Conservation (phyloP, 2,113 vertebrate species). For the Hippoglossus stenolepis region DNA sequence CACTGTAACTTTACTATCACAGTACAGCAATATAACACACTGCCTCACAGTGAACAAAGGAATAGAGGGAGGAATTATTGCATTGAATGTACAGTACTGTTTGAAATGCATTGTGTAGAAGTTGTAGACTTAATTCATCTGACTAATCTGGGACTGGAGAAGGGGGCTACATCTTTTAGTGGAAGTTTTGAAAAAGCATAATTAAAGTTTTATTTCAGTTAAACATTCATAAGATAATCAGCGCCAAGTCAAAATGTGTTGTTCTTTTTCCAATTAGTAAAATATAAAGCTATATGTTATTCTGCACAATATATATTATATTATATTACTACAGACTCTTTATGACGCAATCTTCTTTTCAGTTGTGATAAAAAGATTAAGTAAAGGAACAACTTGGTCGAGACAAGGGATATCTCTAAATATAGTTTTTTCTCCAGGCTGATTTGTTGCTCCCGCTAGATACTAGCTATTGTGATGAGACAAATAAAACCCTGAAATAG, state of each 20-base stretch:
- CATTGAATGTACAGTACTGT: background rate
- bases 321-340: too few relatives aligned
- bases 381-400: too few relatives aligned
- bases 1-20: slow-evolving; percentile 13
- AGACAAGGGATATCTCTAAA: background rate
- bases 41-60: slow-evolving; percentile 4
- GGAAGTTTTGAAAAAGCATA: too few relatives aligned
- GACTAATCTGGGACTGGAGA: background rate
- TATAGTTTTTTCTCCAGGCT: background rate
- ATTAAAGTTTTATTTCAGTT: background rate
- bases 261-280: too few relatives aligned
- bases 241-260: background rate
- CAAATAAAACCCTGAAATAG: background rate
- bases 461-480: slow-evolving; percentile 4
- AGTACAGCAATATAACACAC: slow-evolving; percentile 13
- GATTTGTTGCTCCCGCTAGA: background rate
- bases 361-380: too few relatives aligned
- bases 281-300: too few relatives aligned
- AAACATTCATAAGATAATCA: background rate
- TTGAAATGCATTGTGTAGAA: background rate
- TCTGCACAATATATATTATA: too few relatives aligned
- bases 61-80: background rate
- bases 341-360: too few relatives aligned
- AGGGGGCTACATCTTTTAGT: background rate
- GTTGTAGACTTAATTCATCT: background rate